Evolutionary conservation across 2,113 vertebrate genomes (phyloP).

Genomic region (Carassius auratus): DNA sequence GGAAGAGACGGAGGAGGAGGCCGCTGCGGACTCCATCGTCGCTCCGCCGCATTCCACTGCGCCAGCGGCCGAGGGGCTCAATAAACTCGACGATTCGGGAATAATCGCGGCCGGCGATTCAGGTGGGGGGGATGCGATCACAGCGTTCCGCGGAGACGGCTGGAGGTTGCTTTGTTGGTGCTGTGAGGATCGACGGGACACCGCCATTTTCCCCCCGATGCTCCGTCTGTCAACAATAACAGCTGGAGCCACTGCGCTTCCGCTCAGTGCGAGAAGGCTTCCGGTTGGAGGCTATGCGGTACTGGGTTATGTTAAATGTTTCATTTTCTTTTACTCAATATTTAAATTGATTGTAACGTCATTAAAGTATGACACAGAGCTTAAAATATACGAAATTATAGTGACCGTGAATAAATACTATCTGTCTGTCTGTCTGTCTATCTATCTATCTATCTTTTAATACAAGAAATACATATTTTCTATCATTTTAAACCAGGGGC

Average conservation of each 20-base stretch:
- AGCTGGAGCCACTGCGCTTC: slow-evolving; percentile 47
- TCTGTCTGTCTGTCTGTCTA: too few species aligned
- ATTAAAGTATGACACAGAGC: background rate
- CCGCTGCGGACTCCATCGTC: slow-evolving; percentile 60
- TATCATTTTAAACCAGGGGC: too few species aligned
- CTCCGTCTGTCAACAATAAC: slow-evolving; percentile 55
- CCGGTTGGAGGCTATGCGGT: slow-evolving; percentile 13
- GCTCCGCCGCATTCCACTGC: slow-evolving; percentile 68
- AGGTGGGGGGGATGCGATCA: slow-evolving; percentile 63
- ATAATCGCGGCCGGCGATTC: slow-evolving; percentile 63
- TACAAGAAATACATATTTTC: too few species aligned
- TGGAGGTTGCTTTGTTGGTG: slow-evolving; percentile 71
- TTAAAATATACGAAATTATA: too few species aligned
- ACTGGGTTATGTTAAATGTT: background rate
- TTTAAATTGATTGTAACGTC: background rate
- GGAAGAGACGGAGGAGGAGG: slow-evolving; percentile 63
- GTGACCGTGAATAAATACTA: too few species aligned
- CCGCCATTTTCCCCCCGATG: slow-evolving; percentile 72
- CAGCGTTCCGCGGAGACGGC: slow-evolving; percentile 73
- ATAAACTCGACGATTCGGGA: slow-evolving; percentile 52
- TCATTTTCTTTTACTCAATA: background rate
- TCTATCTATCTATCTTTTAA: too few species aligned
- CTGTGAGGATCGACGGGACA: slow-evolving; percentile 78
- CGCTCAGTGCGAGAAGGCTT: slow-evolving; percentile 12
- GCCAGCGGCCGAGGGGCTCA: slow-evolving; percentile 62